These are phyloP conservation scores for Andrena trimmerana DNA, from an alignment of 2,888 invertebrate species.

Conservation along the genomic window DNA sequence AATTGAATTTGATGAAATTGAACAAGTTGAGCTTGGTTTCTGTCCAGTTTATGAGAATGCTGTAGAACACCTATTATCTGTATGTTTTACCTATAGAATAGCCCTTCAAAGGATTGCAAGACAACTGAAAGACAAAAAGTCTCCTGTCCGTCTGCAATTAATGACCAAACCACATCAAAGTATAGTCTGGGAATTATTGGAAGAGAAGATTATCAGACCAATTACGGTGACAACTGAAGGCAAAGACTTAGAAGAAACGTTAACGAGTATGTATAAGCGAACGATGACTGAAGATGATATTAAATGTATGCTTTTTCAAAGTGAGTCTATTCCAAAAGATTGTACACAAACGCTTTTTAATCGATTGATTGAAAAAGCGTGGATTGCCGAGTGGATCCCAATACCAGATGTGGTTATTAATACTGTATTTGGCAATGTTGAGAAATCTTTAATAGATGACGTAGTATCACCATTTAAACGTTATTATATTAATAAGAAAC, in stretches of 20 bases:
- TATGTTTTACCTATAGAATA: constrained; percentile 27
- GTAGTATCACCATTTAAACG: too few species aligned
- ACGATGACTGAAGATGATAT: background rate
- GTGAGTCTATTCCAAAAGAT: background rate
- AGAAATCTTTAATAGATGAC: too few species aligned
- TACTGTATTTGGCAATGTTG: too few species aligned
- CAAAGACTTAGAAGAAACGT: background rate
- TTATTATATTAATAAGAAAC: background rate
- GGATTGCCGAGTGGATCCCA: too few species aligned
- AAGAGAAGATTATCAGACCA: constrained; percentile 15
- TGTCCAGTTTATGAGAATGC: constrained; percentile 20
- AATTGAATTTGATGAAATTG: background rate
- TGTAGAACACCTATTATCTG: constrained; percentile 5
- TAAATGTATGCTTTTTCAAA: background rate
- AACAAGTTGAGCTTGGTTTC: background rate
- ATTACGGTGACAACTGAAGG: constrained; percentile 3
- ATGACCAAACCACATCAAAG: constrained; percentile 16
- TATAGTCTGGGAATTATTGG: background rate
- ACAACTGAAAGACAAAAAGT: constrained; percentile 4
- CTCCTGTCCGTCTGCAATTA: constrained; percentile 5
- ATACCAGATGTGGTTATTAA: too few species aligned
- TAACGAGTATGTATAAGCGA: background rate
- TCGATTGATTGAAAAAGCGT: background rate
- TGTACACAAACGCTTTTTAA: background rate
- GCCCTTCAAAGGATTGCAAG: constrained; percentile 7